phyloP scores from a whole-genome alignment of 2,113 vertebrate species.

The Prunella himalayana region DNA sequence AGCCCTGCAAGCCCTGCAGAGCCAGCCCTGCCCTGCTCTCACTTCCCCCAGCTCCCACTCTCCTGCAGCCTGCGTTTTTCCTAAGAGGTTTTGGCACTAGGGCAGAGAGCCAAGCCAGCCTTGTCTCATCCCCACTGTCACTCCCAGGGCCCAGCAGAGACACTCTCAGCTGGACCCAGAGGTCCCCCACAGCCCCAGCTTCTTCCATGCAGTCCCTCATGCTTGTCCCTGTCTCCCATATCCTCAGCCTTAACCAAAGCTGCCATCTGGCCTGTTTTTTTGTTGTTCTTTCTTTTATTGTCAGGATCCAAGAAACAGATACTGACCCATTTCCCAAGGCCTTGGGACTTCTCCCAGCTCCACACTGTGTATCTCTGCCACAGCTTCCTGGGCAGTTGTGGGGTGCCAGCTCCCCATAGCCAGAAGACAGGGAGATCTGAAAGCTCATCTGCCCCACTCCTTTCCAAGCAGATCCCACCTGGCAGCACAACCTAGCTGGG shows the following conservation, averaged over 20 bases:
- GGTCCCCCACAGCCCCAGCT: background rate
- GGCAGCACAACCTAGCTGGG: background rate
- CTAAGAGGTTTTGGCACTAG: background rate
- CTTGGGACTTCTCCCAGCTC: background rate
- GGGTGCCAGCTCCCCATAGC: background rate
- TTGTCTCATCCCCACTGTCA: fast-evolving
- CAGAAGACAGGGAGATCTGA: background rate
- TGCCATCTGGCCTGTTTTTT: background rate
- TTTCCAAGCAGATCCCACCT: background rate
- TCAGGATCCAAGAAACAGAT: background rate
- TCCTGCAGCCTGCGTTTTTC: background rate
- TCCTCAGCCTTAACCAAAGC: slow-evolving; percentile 53
- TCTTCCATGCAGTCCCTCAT: background rate
- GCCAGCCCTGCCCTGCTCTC: background rate
- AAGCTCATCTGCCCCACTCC: background rate
- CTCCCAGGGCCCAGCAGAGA: background rate
- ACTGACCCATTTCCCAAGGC: background rate
- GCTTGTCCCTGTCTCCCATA: background rate
- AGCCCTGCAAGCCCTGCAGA: background rate
- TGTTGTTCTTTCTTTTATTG: slow-evolving; percentile 1
- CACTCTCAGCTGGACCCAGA: background rate
- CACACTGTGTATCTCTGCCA: background rate
- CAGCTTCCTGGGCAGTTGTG: fast-evolving
- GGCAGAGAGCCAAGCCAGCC: background rate
- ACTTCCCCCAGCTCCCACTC: background rate